A percentile compares a stretch with the other conserved stretches of the same genome.
phyloP scores from a whole-genome alignment of 2,888 invertebrate species.

The Drosophila percnosoma region DNA sequence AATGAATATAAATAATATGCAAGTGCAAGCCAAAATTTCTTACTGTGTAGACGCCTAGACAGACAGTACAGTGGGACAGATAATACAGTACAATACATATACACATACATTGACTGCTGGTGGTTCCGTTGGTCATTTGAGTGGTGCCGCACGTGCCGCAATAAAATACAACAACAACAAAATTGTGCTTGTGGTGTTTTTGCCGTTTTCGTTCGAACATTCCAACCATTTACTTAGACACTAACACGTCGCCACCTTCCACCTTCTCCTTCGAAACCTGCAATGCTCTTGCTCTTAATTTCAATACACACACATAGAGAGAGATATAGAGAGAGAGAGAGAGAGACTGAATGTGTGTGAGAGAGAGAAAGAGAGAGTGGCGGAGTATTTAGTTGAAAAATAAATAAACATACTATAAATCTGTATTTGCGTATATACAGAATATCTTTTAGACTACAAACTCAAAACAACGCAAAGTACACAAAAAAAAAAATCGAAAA shows the following conservation, averaged over 20 bases:
- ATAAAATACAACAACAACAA: background rate
- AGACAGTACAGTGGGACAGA: conserved; percentile 8
- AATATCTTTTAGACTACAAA: conserved; percentile 39
- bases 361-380: conserved; percentile 24
- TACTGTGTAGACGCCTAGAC: conserved; percentile 12
- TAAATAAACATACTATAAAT: conserved; percentile 64
- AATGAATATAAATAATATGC: background rate
- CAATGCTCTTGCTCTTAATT: conserved; percentile 54
- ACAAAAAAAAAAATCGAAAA: background rate
- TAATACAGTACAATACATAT: background rate
- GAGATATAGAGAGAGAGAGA: background rate
- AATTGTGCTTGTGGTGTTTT: conserved; percentile 3
- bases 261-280: background rate
- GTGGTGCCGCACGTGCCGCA: conserved; percentile 55
- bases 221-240: conserved; percentile 31
- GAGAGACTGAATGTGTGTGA: background rate
- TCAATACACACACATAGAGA: conserved; percentile 29
- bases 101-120: conserved; percentile 6
- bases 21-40: background rate
- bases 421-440: conserved; percentile 34
- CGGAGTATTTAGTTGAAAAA: conserved; percentile 56
- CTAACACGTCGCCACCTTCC: background rate
- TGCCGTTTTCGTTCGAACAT: conserved; percentile 12
- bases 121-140: conserved; percentile 38
- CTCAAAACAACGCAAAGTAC: conserved; percentile 17